These are phyloP conservation scores for Vanessa tameamea DNA, from an alignment of 1,140 invertebrate genomes.

Conservation along the genomic window DNA sequence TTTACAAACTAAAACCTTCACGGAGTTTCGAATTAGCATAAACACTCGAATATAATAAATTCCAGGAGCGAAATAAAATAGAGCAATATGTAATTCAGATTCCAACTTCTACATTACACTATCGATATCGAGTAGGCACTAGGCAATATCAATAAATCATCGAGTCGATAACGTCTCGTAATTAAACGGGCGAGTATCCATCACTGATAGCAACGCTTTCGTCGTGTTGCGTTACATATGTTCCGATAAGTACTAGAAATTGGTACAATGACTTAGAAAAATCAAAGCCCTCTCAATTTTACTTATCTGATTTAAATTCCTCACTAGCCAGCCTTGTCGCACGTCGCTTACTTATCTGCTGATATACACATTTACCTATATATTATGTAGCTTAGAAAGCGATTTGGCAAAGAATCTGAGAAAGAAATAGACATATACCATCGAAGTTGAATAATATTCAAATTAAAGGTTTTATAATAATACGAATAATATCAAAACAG, in stretches of 20 bases:
- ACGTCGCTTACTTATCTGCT: no score
- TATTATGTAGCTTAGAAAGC: no score
- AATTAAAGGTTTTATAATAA: no score
- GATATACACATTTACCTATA: no score
- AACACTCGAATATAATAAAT: background rate
- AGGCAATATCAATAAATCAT: conserved; percentile 50
- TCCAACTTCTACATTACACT: conserved; percentile 13
- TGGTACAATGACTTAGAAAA: background rate
- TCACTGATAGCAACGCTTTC: conserved; percentile 37
- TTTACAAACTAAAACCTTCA: conserved; percentile 1
- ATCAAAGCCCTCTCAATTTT: background rate
- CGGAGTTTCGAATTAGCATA: background rate
- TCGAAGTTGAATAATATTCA: no score
- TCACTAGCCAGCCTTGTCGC: no score
- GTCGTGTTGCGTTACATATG: conserved; percentile 39
- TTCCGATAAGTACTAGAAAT: conserved; percentile 32
- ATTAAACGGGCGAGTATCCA: conserved; percentile 43
- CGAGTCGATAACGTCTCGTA: conserved; percentile 39
- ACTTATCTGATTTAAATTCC: background rate
- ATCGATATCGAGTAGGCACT: conserved; percentile 2
- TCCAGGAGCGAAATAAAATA: conserved; percentile 14
- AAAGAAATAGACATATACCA: no score
- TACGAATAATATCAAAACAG: no score
- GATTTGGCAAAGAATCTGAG: no score
- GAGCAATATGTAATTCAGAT: conserved; percentile 20